These are phyloP conservation scores for Diorhabda elongata DNA, from an alignment of 1,140 invertebrate genomes.

Conservation along the genomic window DNA sequence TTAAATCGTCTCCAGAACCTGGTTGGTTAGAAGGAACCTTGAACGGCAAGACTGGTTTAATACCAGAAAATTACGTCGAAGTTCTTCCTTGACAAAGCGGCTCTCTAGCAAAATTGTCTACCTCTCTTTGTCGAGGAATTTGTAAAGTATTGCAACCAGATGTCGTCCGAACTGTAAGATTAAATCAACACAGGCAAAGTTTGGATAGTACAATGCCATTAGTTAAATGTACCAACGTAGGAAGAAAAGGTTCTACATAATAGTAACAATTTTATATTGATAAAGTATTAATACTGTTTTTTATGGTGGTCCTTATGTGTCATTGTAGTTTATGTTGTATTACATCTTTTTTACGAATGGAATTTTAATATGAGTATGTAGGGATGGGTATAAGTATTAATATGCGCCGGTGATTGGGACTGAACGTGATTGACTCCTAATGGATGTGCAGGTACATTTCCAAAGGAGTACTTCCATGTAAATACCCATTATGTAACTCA, in stretches of 20 bases:
- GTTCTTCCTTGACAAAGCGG: slow-evolving; percentile 60
- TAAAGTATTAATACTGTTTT: neutral
- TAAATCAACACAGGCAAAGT: slow-evolving; percentile 35
- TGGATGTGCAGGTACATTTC: no score
- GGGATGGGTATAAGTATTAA: no score
- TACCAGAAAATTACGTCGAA: slow-evolving; percentile 97
- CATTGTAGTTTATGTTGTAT: neutral
- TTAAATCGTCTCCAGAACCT: slow-evolving; percentile 85
- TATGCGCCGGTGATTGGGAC: no score
- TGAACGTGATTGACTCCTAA: no score
- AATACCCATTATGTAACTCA: no score
- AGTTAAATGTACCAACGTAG: slow-evolving; percentile 29
- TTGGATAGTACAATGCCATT: slow-evolving; percentile 30
- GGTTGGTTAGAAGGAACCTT: slow-evolving; percentile 95
- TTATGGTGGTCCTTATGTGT: neutral
- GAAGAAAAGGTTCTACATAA: slow-evolving; percentile 41
- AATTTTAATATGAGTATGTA: no score
- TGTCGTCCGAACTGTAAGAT: slow-evolving; percentile 9
- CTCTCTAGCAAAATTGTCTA: slow-evolving; percentile 41
- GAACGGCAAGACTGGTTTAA: slow-evolving; percentile 88
- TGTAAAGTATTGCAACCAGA: slow-evolving; percentile 36
- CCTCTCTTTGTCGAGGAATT: slow-evolving; percentile 35
- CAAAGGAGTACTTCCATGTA: no score
- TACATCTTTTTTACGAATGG: neutral
- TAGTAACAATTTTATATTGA: neutral